Conservation (phyloP, 2,113 vertebrate species). For the Crotalus viridis region DNA sequence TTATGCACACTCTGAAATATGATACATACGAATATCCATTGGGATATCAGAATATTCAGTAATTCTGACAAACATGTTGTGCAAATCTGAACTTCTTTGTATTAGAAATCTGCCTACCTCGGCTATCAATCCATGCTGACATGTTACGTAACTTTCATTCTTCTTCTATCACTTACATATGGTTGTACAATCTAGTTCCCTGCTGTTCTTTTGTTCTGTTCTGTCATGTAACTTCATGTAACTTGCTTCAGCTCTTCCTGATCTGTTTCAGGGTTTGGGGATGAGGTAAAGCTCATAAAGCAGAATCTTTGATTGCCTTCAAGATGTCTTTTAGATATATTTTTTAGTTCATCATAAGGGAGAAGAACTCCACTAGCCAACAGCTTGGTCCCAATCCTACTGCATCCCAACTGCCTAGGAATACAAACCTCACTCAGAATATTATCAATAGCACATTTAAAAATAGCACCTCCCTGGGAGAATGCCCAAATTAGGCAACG, state of each 20-base stretch:
- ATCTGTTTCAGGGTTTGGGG: not conserved
- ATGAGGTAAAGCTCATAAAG: not conserved
- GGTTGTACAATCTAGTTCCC: not conserved
- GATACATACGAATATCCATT: not conserved
- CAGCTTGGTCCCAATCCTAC: not conserved
- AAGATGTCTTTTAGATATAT: not conserved
- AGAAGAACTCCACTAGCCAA: not conserved
- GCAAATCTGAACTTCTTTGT: not conserved
- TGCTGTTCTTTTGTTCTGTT: not conserved
- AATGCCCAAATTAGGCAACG: not conserved
- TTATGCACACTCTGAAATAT: not conserved
- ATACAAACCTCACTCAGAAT: not conserved
- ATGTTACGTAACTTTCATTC: not conserved
- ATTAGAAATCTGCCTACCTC: not conserved
- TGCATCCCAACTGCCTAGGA: not conserved
- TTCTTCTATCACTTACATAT: not conserved
- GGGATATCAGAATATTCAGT: not conserved
- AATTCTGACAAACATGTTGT: not conserved
- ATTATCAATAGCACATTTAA: slow-evolving; percentile 5
- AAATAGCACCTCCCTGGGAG: slow-evolving; percentile 4
- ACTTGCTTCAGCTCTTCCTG: not conserved
- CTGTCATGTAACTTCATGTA: not conserved
- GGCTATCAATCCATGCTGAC: not conserved
- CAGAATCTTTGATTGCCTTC: not conserved
- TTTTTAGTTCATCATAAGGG: not conserved